Base-by-base conservation (phyloP, 2,797 vertebrate genomes). In the Danio choprae region DNA sequence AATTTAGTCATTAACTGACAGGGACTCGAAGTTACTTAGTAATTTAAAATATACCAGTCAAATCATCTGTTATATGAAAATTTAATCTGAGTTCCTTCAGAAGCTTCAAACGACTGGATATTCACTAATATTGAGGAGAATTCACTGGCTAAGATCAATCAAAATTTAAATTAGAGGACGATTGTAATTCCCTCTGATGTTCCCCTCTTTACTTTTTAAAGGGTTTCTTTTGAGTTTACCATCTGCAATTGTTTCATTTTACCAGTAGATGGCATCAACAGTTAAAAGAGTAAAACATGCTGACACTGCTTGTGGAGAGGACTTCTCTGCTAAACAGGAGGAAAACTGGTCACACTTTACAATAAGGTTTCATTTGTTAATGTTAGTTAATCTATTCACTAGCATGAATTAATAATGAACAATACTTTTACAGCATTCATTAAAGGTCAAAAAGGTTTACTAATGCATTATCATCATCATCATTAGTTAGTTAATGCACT, bases 201-300 rank as follows among this genome's bases (percentile, higher is more conserved):
- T 29, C 15, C 7, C n/a, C 18, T 64, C 11, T 41, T 73, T 6
- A 2, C 22, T 38, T 56, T 48, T 62, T 6, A 1, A 3, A 12
- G 0, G 12, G 16, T 62, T 48, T 6, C 11, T 48, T 41, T 16
- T 59, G 60, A 68, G 22, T 58, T 62, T 7, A 58, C 20, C 18
- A 48, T 44, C 41, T 90, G 91, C 74, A 91, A 88, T 90, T 87
- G 53, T 29, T 9, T 0, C 1, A 16, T 83, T 83, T 59, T 5
- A 38, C 92, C 93, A 93, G 90, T 87, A 94, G 93, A 93, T 94
- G 92, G 92, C 91, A 85, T 87, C 86, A 91, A 87, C 82, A 87
- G 90, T 84, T 90, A 89, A 87, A 86, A 84, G 83, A 90, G 90
- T 68, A 83, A 44, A 40, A 18, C 56, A n/a, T 58, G n/a, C 68